Evolutionary conservation across 2,797 vertebrate species (phyloP), one percentile per base, ranked within the genome.

Genomic region (Malurus splendens): DNA sequence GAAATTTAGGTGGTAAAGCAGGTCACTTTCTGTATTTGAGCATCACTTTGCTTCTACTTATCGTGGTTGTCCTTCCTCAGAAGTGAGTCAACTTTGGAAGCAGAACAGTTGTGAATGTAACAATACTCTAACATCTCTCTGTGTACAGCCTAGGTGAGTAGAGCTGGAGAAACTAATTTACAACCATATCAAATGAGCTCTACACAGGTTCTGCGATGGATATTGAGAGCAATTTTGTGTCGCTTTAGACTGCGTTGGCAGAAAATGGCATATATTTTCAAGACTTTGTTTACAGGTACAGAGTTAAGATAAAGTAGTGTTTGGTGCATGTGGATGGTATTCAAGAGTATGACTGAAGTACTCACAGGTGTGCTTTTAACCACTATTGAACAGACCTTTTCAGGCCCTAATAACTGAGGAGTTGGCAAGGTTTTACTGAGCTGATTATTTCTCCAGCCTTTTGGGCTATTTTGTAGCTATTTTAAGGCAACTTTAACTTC

Each of bases 31-130:
- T 88, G 25, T 57, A 12, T 54, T 74, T 0, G 1, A 64, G 4
- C 17, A 42, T 82, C 20, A 9, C 14, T 76, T 60, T 73, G 6
- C n/a, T 2, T 5, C 41, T 79, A 48, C 24, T 7, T 84, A 6
- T 83, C 9, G 28, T 75, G 51, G 50, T 83, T 86, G 17, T 22
- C 18, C 15, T 80, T 42, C 12, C 27, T 83, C 23, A 61, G 33
- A 78, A 78, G 41, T 15, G 19, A 83, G 18, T 50, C 27, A 55
- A 0, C 48, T 91, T 84, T 64, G 62, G 38, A 36, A 54, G 50
- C 32, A 79, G n/a, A 83, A 20, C 14, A 82, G 45, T 30, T 90
- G 6, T 68, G 59, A 65, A 65, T 85, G 80, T 89, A 87, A 28
- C 24, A 82, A 80, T 57, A 47, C 39, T 90, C 0, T 66, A 83